A percentile compares a stretch with the other conserved stretches of the same genome.
phyloP scores from a whole-genome alignment of 2,113 vertebrate genomes.

The Chloroceryle aenea region DNA sequence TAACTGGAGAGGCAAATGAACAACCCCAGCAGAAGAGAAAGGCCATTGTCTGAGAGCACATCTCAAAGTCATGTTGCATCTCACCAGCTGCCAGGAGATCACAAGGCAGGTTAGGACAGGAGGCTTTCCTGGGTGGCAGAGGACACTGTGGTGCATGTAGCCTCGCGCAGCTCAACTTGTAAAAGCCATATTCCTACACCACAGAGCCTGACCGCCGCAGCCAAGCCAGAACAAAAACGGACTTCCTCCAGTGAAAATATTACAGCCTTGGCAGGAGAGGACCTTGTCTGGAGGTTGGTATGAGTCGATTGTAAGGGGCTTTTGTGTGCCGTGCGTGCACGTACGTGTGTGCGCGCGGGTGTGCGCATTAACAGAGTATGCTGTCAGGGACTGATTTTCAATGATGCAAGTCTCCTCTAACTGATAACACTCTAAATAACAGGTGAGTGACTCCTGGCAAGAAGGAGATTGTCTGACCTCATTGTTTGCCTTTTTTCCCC shows the following conservation, averaged over 20 bases:
- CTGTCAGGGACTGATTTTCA: slow-evolving; percentile 81
- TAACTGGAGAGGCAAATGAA: neutral
- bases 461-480: slow-evolving; percentile 99
- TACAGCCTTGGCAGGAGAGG: slow-evolving; percentile 78
- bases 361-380: slow-evolving; percentile 57
- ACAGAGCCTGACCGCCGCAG: neutral
- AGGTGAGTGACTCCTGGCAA: slow-evolving; percentile 99
- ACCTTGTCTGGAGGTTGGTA: slow-evolving; percentile 82
- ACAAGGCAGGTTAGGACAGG: neutral
- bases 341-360: neutral
- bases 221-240: neutral
- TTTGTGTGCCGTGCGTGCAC: neutral
- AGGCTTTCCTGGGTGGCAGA: neutral
- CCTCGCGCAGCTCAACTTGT: neutral
- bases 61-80: neutral
- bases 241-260: slow-evolving; percentile 33
- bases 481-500: slow-evolving; percentile 94
- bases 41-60: neutral
- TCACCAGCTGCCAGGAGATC: neutral
- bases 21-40: neutral
- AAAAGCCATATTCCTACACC: neutral
- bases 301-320: slow-evolving; percentile 74
- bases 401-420: slow-evolving; percentile 81
- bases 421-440: slow-evolving; percentile 98
- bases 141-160: neutral